Conservation (phyloP, 2,888 invertebrate genomes). For the Nymphalis urticae region DNA sequence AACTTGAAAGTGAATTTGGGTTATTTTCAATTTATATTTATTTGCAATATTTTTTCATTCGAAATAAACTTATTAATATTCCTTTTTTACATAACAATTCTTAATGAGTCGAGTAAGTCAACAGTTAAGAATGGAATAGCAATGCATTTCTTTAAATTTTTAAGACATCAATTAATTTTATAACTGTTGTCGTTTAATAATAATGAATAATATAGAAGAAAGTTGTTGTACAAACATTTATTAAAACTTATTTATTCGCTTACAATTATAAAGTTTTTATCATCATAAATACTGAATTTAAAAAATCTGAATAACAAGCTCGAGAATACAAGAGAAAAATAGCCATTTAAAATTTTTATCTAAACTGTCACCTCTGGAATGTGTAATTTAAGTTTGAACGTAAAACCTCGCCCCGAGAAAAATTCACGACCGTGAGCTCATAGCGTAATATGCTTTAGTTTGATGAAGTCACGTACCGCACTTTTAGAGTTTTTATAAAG, state of each 20-base stretch:
- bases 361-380: constrained; percentile 60
- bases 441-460: constrained; percentile 59
- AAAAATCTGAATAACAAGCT: constrained; percentile 15
- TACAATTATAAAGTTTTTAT: constrained; percentile 4
- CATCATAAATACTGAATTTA: constrained; percentile 24
- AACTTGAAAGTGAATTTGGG: no score
- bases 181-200: no score
- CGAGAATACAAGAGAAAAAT: constrained; percentile 39
- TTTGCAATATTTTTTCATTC: no score
- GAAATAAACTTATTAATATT: no score
- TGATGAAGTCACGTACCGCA: constrained; percentile 62
- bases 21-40: no score
- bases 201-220: no score
- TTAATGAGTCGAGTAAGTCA: no score
- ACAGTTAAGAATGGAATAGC: no score
- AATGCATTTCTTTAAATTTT: no score
- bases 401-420: constrained; percentile 65
- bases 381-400: constrained; percentile 73
- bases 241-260: background rate
- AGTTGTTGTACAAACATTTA: no score
- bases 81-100: no score
- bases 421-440: constrained; percentile 57
- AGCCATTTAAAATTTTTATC: constrained; percentile 46
- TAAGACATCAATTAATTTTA: no score
- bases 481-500: constrained; percentile 41